Evolutionary conservation across 2,888 invertebrate species (phyloP), one percentile per base, ranked within the genome.

Genomic region (Gastrophysa polygoni): DNA sequence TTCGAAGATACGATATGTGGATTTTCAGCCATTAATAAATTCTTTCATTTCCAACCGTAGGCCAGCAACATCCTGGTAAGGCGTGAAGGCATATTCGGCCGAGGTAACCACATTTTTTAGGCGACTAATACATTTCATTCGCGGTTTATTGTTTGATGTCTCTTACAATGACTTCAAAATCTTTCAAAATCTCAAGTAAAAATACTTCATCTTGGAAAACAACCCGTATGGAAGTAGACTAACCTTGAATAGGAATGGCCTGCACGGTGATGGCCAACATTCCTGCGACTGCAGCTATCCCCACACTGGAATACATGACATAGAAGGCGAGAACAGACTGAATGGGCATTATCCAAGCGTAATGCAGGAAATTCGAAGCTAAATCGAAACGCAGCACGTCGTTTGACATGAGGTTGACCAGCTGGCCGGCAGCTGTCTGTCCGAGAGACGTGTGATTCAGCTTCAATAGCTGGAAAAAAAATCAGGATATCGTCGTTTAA

Each of bases 381-480:
- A 88, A 80, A 76, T 94, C 94, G 77, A 94, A 92, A 66, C 93
- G 85, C 72, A 89, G 89, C 1, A 94, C 93, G 77, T 95, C 95
- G 73, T 93, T 94, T 0, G 93, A 92, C 82, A 95, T 84, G 59
- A 95, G 80, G 78, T 94, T 95, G 49, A 94, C 89, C 72, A 95
- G 87, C 80, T 93, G 91, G 0, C 93, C 94, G 69, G 91, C 80
- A 80, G 95, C 91, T 0, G 95, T 94, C 75, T 93, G 88, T 0
- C 91, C 90, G 38, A 95, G 79, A 0, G 95, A 89, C 0, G 85
- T 84, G 73, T 86, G 86, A 73, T 88, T 90, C 38, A 91, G 80
- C 64, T 84, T 83, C 46, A 91, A 78, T 0, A 90, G 83, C 85
- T 85, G 66, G 51, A 77, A 59, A 47, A 54, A 38, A 21, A 14